phyloP scores from a whole-genome alignment of 2,888 invertebrate species.

The Atethmia centrago region DNA sequence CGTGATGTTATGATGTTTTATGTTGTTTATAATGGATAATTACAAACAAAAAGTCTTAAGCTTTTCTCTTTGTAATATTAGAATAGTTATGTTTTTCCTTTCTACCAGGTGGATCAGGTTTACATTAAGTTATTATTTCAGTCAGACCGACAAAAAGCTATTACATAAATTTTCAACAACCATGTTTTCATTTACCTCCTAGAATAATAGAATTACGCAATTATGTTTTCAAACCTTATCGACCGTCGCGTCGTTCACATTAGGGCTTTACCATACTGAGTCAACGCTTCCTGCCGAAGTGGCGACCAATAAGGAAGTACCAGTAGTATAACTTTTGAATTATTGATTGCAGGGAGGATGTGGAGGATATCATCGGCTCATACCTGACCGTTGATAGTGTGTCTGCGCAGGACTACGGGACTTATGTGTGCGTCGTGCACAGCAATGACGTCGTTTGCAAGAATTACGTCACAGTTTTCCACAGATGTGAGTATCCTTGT shows the following conservation, averaged over 20 bases:
- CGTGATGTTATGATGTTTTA: too few species aligned
- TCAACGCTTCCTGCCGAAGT: constrained; percentile 45
- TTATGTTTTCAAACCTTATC: constrained; percentile 25
- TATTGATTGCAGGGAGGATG: constrained; percentile 91
- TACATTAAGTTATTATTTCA: neutral
- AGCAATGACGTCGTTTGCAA: constrained; percentile 90
- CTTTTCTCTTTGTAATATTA: too few species aligned
- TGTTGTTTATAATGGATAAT: too few species aligned
- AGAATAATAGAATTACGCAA: constrained; percentile 33
- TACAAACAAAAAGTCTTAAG: too few species aligned
- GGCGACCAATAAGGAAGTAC: constrained; percentile 50
- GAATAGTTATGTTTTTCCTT: neutral
- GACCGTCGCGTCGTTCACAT: neutral
- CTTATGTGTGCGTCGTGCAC: constrained; percentile 93
- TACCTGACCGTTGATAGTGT: constrained; percentile 92
- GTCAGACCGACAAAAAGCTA: neutral
- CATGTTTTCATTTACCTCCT: neutral
- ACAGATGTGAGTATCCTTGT: constrained; percentile 86
- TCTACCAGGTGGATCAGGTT: neutral
- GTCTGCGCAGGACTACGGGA: constrained; percentile 92
- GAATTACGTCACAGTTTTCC: constrained; percentile 88
- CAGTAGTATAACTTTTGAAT: constrained; percentile 35
- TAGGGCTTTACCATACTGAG: constrained; percentile 48
- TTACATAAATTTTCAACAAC: neutral
- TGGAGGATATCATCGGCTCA: constrained; percentile 93